Evolutionary conservation across 2,113 vertebrate species (phyloP).

Genomic region (Petrocephalus zakoni): DNA sequence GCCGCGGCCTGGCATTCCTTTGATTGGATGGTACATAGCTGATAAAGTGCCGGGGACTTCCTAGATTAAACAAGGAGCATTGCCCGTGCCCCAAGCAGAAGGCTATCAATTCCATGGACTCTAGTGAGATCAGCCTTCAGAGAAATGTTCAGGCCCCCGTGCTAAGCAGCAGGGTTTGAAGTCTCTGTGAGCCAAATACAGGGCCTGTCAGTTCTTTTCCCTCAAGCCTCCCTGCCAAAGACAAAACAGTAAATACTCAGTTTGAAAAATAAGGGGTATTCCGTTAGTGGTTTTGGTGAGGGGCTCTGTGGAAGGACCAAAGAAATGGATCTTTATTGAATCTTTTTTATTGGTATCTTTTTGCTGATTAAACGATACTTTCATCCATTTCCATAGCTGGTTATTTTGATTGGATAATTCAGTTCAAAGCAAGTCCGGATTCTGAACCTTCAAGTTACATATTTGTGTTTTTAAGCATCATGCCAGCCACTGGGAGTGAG

Average conservation of each 20-base stretch:
- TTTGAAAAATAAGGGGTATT: neutral
- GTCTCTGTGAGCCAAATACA: neutral
- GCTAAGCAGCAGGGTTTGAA: slow-evolving; percentile 8
- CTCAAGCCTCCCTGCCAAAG: neutral
- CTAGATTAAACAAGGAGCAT: neutral
- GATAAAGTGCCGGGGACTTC: slow-evolving; percentile 9
- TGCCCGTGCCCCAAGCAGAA: neutral
- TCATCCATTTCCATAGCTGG: neutral
- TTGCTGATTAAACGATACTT: neutral
- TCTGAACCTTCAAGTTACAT: neutral
- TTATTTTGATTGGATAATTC: neutral
- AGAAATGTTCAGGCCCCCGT: neutral
- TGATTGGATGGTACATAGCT: neutral
- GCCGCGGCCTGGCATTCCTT: neutral
- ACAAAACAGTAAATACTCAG: neutral
- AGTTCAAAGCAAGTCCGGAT: neutral
- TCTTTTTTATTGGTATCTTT: neutral
- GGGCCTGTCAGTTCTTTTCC: neutral
- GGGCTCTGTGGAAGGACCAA: slow-evolving; percentile 25
- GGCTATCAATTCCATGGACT: neutral
- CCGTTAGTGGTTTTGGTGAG: slow-evolving; percentile 9
- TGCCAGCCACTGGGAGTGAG: neutral
- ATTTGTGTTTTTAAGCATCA: neutral
- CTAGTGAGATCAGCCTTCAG: slow-evolving; percentile 18
- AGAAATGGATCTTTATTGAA: slow-evolving; percentile 37